These are phyloP conservation scores for Thalassoma bifasciatum DNA, from an alignment of 2,113 vertebrate species.

Conservation along the genomic window DNA sequence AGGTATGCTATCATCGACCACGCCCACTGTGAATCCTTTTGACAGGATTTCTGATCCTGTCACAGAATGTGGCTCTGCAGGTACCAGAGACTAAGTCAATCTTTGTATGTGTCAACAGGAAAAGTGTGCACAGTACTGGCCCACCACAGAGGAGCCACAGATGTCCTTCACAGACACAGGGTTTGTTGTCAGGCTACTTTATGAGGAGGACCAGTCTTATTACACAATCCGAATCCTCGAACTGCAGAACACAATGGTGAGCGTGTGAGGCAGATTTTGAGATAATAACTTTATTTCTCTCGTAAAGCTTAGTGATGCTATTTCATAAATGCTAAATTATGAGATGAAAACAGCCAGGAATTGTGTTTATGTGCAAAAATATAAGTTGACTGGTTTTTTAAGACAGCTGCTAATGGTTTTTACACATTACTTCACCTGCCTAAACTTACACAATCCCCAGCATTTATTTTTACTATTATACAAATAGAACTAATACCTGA, in stretches of 20 bases:
- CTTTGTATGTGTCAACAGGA: constrained; percentile 82
- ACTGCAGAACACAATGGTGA: constrained; percentile 92
- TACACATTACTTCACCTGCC: not conserved
- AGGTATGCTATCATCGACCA: no score
- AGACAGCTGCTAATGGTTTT: not conserved
- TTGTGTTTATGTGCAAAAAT: not conserved
- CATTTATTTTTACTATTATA: not conserved
- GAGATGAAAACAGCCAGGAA: not conserved
- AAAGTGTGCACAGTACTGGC: constrained; percentile 99
- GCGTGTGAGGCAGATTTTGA: constrained; percentile 15
- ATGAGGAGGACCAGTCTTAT: constrained; percentile 93
- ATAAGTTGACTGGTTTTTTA: not conserved
- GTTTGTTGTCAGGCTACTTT: constrained; percentile 91
- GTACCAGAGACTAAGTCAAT: not conserved
- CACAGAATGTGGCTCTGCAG: not conserved
- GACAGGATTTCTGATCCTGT: no score
- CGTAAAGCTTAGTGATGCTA: no score
- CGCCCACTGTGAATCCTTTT: no score
- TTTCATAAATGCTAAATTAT: not conserved
- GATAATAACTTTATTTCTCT: not conserved
- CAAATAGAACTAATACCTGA: not conserved
- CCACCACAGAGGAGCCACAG: constrained; percentile 87
- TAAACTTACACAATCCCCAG: not conserved
- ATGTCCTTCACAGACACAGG: constrained; percentile 94
- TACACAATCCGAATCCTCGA: constrained; percentile 93